Percentiles rank a stretch among this genome's conserved stretches.
Conservation (phyloP, 1,140 invertebrate species). For the Diorhabda elongata region DNA sequence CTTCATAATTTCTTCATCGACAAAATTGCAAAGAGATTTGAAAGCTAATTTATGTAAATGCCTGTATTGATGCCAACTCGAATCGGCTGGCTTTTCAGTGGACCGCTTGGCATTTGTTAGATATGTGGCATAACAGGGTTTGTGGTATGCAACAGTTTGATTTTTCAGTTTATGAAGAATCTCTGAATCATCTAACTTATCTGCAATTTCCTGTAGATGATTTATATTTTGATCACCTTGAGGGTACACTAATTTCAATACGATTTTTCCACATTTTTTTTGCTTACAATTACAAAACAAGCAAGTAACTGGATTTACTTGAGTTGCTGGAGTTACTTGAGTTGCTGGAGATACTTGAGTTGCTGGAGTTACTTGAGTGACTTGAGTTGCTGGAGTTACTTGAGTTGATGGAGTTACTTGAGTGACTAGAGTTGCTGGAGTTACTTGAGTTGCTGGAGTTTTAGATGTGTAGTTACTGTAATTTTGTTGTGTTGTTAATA, state of each 20-base stretch:
- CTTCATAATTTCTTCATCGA: constrained; percentile 20
- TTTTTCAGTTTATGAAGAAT: background rate
- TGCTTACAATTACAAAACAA: background rate
- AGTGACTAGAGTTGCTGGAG: too few relatives aligned
- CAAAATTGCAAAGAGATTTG: constrained; percentile 13
- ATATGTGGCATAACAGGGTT: constrained; percentile 4
- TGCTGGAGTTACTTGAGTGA: too few relatives aligned
- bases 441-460: too few relatives aligned
- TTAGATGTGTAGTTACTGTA: too few relatives aligned
- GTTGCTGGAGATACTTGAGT: too few relatives aligned
- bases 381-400: background rate
- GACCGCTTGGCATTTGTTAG: background rate
- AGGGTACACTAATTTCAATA: background rate
- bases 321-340: too few relatives aligned
- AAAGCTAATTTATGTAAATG: constrained; percentile 3
- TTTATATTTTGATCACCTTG: background rate
- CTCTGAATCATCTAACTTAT: background rate
- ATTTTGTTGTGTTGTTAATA: too few relatives aligned
- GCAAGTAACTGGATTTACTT: background rate
- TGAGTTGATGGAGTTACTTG: too few relatives aligned
- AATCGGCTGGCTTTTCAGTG: background rate
- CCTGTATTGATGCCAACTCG: constrained; percentile 4
- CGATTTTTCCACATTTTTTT: background rate
- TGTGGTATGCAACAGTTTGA: background rate
- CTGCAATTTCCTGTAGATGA: background rate